A percentile compares a stretch with the other conserved stretches of the same genome.
Conservation (phyloP, 2,113 vertebrate species). For the Struthidea cinerea region DNA sequence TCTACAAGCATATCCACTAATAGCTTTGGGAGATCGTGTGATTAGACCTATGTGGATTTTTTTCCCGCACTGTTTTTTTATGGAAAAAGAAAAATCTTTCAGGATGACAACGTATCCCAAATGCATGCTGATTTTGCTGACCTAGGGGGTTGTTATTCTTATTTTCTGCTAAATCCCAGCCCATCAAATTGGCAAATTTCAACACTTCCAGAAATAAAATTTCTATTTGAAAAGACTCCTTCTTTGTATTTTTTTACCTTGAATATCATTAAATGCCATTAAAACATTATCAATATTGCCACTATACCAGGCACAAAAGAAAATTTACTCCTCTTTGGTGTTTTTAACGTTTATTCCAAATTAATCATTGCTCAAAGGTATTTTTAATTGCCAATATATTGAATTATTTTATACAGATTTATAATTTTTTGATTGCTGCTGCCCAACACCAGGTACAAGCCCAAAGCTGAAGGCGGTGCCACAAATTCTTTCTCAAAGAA, state of each 20-base stretch:
- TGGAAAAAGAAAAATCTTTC: neutral
- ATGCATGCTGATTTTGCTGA: neutral
- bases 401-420: neutral
- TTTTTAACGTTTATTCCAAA: neutral
- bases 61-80: neutral
- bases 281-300: neutral
- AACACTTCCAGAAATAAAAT: neutral
- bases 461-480: neutral
- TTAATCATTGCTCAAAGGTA: neutral
- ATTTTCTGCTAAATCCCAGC: neutral
- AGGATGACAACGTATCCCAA: neutral
- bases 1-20: slow-evolving; percentile 20
- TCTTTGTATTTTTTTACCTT: neutral
- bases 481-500: neutral
- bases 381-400: neutral
- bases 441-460: neutral
- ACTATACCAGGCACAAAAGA: neutral
- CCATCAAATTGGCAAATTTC: neutral
- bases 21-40: neutral
- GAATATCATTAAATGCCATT: neutral
- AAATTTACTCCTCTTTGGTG: neutral
- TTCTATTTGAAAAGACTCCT: neutral
- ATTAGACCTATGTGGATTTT: slow-evolving; percentile 3
- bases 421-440: neutral
- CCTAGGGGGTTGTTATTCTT: neutral